A percentile compares a stretch with the other conserved stretches of the same genome.
Evolutionary conservation across 2,888 invertebrate species (phyloP).

Genomic region (Sphaerophoria rueppellii): DNA sequence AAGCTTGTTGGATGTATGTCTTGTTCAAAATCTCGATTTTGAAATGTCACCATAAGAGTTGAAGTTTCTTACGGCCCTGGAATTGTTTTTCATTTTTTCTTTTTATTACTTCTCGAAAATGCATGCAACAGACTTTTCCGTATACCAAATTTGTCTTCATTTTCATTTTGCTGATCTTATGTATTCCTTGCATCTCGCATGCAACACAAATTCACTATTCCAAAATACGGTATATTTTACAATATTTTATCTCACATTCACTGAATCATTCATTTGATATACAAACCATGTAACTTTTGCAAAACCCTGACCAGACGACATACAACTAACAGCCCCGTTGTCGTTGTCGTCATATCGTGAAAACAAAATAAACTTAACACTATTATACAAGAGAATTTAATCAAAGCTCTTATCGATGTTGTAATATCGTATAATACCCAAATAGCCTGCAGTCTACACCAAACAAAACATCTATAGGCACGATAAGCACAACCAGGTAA

Average conservation of each 20-base stretch:
- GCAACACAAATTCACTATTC: constrained; percentile 53
- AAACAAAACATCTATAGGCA: neutral
- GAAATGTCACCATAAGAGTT: no score
- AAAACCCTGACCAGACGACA: constrained; percentile 2
- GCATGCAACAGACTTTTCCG: neutral
- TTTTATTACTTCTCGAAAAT: neutral
- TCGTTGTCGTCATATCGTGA: constrained; percentile 28
- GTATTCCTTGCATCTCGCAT: constrained; percentile 4
- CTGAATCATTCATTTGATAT: constrained; percentile 59
- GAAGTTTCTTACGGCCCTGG: no score
- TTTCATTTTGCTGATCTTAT: neutral
- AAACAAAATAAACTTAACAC: constrained; percentile 1
- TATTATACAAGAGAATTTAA: constrained; percentile 36
- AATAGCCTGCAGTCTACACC: constrained; percentile 12
- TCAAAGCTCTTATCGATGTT: constrained; percentile 67
- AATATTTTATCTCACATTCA: constrained; percentile 55
- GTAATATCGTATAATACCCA: constrained; percentile 48
- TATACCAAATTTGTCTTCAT: neutral
- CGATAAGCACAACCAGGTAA: constrained; percentile 51
- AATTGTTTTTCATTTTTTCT: no score
- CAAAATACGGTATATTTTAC: constrained; percentile 63
- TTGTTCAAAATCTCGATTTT: no score
- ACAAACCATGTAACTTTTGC: constrained; percentile 18
- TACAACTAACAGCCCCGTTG: constrained; percentile 23
- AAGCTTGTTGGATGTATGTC: no score